Base-by-base conservation (phyloP, 2,797 vertebrate genomes). In the Platalea minor region DNA sequence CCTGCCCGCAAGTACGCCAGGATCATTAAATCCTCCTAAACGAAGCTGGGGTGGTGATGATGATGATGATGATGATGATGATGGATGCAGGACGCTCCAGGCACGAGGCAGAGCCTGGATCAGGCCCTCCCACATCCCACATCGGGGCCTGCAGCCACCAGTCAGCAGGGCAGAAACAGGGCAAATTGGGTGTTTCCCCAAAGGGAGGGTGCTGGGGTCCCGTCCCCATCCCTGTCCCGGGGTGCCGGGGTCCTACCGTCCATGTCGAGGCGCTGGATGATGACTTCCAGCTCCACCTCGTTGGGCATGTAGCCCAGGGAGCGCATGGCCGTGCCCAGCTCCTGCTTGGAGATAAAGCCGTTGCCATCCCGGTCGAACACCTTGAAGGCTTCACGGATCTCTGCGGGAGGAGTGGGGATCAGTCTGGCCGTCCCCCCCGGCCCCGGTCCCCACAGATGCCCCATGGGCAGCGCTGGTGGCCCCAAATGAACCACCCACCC, bases 281-380 rank as follows among this genome's bases (percentile, higher is more conserved):
- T 99, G 93, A 99, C 99, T 80, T 99, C 99, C 85, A 99, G 98
- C 98, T 99, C 99, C 97, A 99, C 99, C 97, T 99, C 99, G 5
- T 99, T 99, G 95, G 99, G 99, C 99, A 99, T 99, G 98, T 99
- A 99, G 57, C 99, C 99, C 95, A 99, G 97, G 16, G 99, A 99
- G 54, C 99, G 98, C 99, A 99, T 99, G 97, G 99, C 99, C 11
- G 99, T 99, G 73, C 99, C 99, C 96, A 99, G 98, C 97, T 99
- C 99, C 97, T 99, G 99, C 98, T 99, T 99, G 68, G 99, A 99
- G 98, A 99, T 99, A 98, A 99, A 99, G 28, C 99, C 99, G 2
- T 99, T 99, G 89, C 99, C 99, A 51, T 99, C 99, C 0, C 99
- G 98, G 97, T 99, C 99, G 48, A 99, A 99, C 93, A 99, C 99